phyloP scores from a whole-genome alignment of 2,113 vertebrate genomes.

The Recurvirostra avosetta region DNA sequence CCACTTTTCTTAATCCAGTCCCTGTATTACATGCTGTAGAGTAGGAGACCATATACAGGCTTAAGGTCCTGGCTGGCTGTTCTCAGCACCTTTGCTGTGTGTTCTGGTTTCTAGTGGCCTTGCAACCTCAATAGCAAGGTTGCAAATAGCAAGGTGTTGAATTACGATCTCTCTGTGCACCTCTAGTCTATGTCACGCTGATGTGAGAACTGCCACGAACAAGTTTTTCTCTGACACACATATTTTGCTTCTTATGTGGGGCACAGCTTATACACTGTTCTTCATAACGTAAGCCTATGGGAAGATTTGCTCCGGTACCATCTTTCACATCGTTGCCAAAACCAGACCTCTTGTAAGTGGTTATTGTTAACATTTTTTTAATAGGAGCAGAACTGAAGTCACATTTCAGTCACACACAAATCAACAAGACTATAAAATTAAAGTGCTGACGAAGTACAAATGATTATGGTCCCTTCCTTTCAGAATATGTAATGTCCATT shows the following conservation, averaged over 20 bases:
- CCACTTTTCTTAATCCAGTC: not conserved
- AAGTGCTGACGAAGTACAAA: not conserved
- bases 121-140: not conserved
- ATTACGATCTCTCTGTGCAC: accelerated
- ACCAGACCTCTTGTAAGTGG: not conserved
- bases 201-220: not conserved
- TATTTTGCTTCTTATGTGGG: not conserved
- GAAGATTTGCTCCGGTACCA: not conserved
- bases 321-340: not conserved
- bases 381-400: not conserved
- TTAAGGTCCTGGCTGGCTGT: not conserved
- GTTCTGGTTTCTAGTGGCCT: not conserved
- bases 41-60: not conserved
- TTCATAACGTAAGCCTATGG: not conserved
- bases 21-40: not conserved
- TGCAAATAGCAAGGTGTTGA: not conserved
- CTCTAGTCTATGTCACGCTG: accelerated
- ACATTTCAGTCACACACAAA: not conserved
- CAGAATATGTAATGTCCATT: not conserved
- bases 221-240: not conserved
- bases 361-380: not conserved
- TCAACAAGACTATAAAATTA: not conserved
- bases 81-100: not conserved
- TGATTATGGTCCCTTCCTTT: not conserved
- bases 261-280: not conserved